A percentile compares a stretch with the other conserved stretches of the same genome.
Evolutionary conservation across 2,888 invertebrate genomes (phyloP).

Genomic region (Petrolisthes cinctipes): DNA sequence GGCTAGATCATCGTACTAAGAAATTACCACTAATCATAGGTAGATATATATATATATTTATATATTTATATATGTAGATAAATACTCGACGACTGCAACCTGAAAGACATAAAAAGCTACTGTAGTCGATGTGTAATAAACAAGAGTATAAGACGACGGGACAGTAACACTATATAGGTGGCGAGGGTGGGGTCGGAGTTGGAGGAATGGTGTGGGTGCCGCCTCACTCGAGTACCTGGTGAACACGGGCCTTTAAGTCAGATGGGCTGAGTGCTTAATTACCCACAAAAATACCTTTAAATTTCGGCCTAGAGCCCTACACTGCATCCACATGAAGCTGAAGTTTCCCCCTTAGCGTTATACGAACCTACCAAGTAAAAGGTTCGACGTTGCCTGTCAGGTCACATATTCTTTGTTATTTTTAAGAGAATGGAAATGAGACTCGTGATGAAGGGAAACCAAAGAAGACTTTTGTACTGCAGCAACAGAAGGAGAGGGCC

Average conservation of each 20-base stretch:
- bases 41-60: background rate
- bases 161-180: background rate
- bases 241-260: conserved; percentile 32
- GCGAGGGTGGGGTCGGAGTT: background rate
- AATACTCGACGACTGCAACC: background rate
- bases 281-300: conserved; percentile 53
- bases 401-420: conserved; percentile 22
- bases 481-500: conserved; percentile 38
- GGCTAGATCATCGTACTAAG: background rate
- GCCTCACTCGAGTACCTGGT: conserved; percentile 11
- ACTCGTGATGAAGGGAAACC: conserved; percentile 6
- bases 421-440: conserved; percentile 23
- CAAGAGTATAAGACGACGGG: background rate
- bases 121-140: background rate
- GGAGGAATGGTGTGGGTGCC: background rate
- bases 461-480: conserved; percentile 40
- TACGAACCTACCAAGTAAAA: conserved; percentile 29
- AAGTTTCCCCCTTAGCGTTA: conserved; percentile 31
- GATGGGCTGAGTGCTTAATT: conserved; percentile 44
- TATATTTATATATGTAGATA: no score
- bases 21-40: background rate
- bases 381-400: conserved; percentile 39
- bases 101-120: background rate
- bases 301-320: conserved; percentile 56
- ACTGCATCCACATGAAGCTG: conserved; percentile 48